Conservation (phyloP, 2,797 vertebrate species). For the Cossypha polioptera region DNA sequence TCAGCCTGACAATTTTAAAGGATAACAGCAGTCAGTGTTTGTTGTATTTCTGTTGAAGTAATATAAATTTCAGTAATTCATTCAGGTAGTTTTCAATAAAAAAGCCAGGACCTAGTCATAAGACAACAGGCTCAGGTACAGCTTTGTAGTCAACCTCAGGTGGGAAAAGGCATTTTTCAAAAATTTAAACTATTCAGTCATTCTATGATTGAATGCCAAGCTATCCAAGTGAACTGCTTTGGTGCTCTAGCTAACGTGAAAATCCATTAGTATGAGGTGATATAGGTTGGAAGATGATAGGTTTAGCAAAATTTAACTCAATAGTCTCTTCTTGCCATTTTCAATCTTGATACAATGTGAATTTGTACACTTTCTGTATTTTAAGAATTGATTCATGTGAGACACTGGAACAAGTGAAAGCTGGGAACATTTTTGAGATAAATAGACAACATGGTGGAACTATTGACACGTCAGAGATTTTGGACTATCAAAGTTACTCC, state of each 20-base stretch:
- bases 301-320: not conserved
- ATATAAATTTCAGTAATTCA: not conserved
- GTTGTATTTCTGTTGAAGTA: not conserved
- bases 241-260: not conserved
- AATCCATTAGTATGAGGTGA: not conserved
- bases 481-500: not conserved
- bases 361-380: not conserved
- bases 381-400: not conserved
- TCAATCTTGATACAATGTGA: not conserved
- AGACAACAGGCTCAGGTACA: not conserved
- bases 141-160: not conserved
- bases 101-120: not conserved
- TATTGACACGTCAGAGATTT: not conserved
- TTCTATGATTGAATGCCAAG: not conserved
- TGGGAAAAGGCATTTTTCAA: not conserved
- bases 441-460: not conserved
- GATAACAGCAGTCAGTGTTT: not conserved
- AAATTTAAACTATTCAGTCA: not conserved
- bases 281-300: not conserved
- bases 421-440: not conserved
- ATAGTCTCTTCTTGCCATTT: not conserved
- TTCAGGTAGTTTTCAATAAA: not conserved
- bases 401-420: not conserved
- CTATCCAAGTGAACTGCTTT: not conserved
- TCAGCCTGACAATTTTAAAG: not conserved